phyloP scores from a whole-genome alignment of 1,140 invertebrate species.

The Lepidurus packardi region DNA sequence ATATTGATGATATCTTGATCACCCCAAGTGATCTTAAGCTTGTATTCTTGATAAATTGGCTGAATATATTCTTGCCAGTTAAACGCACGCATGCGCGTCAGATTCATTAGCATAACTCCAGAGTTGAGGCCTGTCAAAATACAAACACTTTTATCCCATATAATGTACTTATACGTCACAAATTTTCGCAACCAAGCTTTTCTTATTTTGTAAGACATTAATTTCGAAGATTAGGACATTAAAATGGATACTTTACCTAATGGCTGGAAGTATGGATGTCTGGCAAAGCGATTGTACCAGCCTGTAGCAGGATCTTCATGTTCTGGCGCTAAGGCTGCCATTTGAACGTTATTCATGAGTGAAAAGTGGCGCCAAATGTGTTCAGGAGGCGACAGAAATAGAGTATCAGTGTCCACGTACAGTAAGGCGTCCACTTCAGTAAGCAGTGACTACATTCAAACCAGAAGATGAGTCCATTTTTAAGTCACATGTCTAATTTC shows the following conservation, averaged over 20 bases:
- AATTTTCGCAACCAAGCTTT: too few relatives aligned
- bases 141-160: neutral
- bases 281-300: conserved; percentile 93
- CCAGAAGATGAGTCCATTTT: conserved; percentile 23
- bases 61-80: conserved; percentile 76
- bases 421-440: conserved; percentile 74
- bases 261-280: conserved; percentile 87
- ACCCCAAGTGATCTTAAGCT: conserved; percentile 86
- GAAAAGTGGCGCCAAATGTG: conserved; percentile 76
- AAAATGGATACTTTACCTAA: conserved; percentile 53
- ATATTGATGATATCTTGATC: conserved; percentile 97
- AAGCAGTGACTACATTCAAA: conserved; percentile 61
- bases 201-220: too few relatives aligned
- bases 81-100: conserved; percentile 80
- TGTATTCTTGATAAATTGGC: conserved; percentile 78
- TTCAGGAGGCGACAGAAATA: conserved; percentile 76
- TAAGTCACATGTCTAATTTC: conserved; percentile 30
- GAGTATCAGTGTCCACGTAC: conserved; percentile 88
- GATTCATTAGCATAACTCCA: conserved; percentile 95
- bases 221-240: too few relatives aligned
- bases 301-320: conserved; percentile 84
- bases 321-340: conserved; percentile 80
- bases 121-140: conserved; percentile 74
- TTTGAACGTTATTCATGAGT: conserved; percentile 76
- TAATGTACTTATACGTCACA: too few relatives aligned